Evolutionary conservation across 2,797 vertebrate species (phyloP).

Genomic region (Cirrhinus mrigala): DNA sequence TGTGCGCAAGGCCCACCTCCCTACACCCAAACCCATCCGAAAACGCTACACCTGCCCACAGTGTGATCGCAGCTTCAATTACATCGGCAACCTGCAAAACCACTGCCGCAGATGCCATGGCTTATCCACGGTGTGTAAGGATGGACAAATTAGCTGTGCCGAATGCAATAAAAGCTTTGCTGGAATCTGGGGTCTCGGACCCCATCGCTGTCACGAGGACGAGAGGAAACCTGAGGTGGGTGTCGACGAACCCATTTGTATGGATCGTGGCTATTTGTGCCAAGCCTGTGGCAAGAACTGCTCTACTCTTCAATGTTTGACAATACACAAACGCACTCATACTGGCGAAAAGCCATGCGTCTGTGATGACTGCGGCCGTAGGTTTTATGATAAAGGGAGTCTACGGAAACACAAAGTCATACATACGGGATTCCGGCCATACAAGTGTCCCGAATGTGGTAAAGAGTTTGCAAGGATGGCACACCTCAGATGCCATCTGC

Average conservation of each 20-base stretch:
- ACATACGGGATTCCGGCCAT: constrained; percentile 77
- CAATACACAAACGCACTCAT: constrained; percentile 80
- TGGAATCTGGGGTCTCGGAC: constrained; percentile 78
- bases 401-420: constrained; percentile 76
- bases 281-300: constrained; percentile 76
- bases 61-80: constrained; percentile 81
- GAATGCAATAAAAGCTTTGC: constrained; percentile 77
- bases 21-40: constrained; percentile 68
- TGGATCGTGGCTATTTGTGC: constrained; percentile 76
- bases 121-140: constrained; percentile 72
- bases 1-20: constrained; percentile 70
- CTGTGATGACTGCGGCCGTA: constrained; percentile 78
- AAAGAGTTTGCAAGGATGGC: constrained; percentile 78
- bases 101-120: constrained; percentile 80
- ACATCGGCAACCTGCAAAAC: constrained; percentile 80
- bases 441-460: constrained; percentile 77
- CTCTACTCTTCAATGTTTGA: constrained; percentile 76
- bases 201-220: constrained; percentile 74
- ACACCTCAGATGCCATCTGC: constrained; percentile 78
- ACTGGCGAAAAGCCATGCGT: constrained; percentile 78
- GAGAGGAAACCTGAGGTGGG: constrained; percentile 44
- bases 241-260: constrained; percentile 70
- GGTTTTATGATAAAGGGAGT: constrained; percentile 73
- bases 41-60: constrained; percentile 79
- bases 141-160: constrained; percentile 77